Evolutionary conservation across 2,888 invertebrate genomes (phyloP).

Genomic region (Beris morrisii): DNA sequence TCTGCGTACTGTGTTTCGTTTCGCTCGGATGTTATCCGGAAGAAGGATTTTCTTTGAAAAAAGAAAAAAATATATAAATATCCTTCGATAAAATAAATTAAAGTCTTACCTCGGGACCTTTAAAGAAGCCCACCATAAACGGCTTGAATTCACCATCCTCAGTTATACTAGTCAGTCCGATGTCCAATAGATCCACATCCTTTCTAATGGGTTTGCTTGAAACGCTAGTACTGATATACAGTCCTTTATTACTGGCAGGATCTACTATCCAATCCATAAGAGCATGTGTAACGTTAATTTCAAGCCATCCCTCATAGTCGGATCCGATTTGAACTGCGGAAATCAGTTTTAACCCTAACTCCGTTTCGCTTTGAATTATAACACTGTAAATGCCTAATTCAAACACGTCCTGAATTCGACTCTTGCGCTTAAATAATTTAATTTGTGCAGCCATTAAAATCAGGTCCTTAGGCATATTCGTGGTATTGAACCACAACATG

Average conservation of each 20-base stretch:
- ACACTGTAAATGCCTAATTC: constrained; percentile 52
- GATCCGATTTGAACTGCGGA: constrained; percentile 77
- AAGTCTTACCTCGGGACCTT: constrained; percentile 62
- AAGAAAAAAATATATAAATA: constrained; percentile 7
- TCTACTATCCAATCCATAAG: constrained; percentile 77
- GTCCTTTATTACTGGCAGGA: constrained; percentile 79
- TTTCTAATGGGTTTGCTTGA: constrained; percentile 69
- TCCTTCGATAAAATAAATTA: constrained; percentile 27
- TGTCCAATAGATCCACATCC: constrained; percentile 80
- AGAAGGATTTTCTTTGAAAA: constrained; percentile 47
- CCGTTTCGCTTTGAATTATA: constrained; percentile 58
- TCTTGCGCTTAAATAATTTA: constrained; percentile 66
- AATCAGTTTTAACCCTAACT: constrained; percentile 65
- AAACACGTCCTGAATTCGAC: constrained; percentile 48
- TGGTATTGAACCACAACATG: constrained; percentile 83
- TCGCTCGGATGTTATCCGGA: constrained; percentile 46
- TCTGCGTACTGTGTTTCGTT: constrained; percentile 40
- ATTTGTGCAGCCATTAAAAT: constrained; percentile 83
- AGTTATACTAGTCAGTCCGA: constrained; percentile 77
- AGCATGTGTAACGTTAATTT: constrained; percentile 79
- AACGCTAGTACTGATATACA: constrained; percentile 78
- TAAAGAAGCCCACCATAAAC: constrained; percentile 89
- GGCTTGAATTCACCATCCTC: constrained; percentile 83
- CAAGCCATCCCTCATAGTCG: constrained; percentile 81
- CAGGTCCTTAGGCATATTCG: constrained; percentile 80